Evolutionary conservation across 2,797 vertebrate genomes (phyloP).

Genomic region (Sarcophilus harrisii): DNA sequence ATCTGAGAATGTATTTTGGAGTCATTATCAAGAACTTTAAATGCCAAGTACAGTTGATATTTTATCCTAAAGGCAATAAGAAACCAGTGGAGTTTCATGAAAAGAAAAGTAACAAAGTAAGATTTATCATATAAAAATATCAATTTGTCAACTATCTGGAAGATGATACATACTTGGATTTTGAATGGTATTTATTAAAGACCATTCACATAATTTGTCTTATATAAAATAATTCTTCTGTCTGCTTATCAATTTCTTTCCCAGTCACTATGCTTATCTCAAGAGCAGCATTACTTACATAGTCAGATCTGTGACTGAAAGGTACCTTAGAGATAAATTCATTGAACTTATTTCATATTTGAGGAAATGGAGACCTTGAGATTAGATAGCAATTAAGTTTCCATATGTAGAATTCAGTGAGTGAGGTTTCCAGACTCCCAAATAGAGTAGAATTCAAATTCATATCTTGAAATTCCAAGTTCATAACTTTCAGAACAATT

Average conservation of each 20-base stretch:
- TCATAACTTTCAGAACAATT: neutral
- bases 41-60: neutral
- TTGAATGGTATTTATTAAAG: neutral
- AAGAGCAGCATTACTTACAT: neutral
- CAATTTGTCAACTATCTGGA: neutral
- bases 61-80: neutral
- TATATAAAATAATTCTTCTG: neutral
- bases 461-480: neutral
- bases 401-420: too few species aligned
- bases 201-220: neutral
- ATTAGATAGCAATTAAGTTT: neutral
- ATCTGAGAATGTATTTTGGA: neutral
- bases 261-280: neutral
- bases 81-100: neutral
- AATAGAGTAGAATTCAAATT: neutral
- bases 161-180: neutral
- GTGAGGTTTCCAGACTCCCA: too few species aligned
- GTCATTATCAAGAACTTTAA: neutral
- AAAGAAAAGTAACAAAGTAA: neutral
- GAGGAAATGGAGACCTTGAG: neutral
- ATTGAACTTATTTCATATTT: neutral
- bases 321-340: neutral
- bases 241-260: neutral
- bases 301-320: neutral
- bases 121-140: neutral